Evolutionary conservation across 2,888 invertebrate genomes (phyloP).

Genomic region (Ennomos quercinarius): DNA sequence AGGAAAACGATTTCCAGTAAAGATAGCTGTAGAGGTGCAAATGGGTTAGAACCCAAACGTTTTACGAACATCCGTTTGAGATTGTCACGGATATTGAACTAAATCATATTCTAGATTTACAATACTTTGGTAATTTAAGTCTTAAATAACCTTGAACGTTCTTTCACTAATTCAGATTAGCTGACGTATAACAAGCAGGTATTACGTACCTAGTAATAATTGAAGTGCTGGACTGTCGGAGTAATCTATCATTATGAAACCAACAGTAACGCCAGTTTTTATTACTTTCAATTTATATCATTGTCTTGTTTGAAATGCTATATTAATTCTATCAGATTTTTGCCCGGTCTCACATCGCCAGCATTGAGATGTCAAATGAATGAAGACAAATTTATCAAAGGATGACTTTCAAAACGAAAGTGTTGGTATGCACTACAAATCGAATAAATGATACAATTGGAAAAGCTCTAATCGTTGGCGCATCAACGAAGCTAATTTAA

Average conservation of each 20-base stretch:
- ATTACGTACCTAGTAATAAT: constrained; percentile 13
- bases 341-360: constrained; percentile 58
- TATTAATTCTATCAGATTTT: constrained; percentile 62
- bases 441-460: constrained; percentile 53
- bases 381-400: constrained; percentile 77
- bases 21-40: too few species aligned
- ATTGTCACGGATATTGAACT: too few species aligned
- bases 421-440: constrained; percentile 60
- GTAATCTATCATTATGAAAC: constrained; percentile 34
- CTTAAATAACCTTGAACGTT: too few species aligned
- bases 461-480: constrained; percentile 46
- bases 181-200: too few species aligned
- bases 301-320: constrained; percentile 40
- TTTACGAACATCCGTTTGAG: too few species aligned
- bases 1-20: neutral
- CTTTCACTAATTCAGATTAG: too few species aligned
- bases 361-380: constrained; percentile 79
- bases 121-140: too few species aligned
- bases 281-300: constrained; percentile 42
- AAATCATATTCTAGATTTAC: too few species aligned
- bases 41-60: too few species aligned
- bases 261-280: constrained; percentile 31
- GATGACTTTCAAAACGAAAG: constrained; percentile 80
- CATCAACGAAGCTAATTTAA: constrained; percentile 25
- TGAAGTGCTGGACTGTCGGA: constrained; percentile 22